Evolutionary conservation across 2,888 invertebrate species (phyloP).

Genomic region (Drosophila atripex): DNA sequence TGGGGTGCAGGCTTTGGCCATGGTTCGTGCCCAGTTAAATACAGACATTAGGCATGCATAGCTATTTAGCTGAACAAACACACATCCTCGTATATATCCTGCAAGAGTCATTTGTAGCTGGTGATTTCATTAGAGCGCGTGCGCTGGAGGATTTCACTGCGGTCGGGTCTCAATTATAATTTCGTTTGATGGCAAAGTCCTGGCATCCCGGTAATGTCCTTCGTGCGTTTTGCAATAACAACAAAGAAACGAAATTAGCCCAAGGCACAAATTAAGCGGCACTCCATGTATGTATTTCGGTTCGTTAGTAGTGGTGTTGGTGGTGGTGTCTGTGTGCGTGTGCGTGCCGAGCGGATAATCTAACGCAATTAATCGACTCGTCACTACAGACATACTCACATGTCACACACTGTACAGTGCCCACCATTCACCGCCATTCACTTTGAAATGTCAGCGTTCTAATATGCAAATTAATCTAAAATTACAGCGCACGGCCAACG

Average conservation of each 20-base stretch:
- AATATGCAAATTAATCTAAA: constrained; percentile 75
- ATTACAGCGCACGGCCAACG: constrained; percentile 55
- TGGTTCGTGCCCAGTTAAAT: constrained; percentile 67
- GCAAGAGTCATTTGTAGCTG: constrained; percentile 14
- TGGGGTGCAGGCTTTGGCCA: constrained; percentile 41
- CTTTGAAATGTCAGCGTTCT: constrained; percentile 50
- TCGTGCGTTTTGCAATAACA: constrained; percentile 68
- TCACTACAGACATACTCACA: constrained; percentile 67
- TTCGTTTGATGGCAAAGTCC: constrained; percentile 48
- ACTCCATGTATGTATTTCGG: constrained; percentile 4
- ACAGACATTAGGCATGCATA: constrained; percentile 74
- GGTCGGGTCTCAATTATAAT: constrained; percentile 71
- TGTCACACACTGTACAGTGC: constrained; percentile 42
- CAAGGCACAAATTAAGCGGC: constrained; percentile 63
- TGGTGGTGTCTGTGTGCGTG: constrained; percentile 15
- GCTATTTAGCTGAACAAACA: constrained; percentile 65
- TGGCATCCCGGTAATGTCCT: constrained; percentile 42
- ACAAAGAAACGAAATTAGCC: constrained; percentile 75
- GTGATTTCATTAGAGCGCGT: constrained; percentile 64
- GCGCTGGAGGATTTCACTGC: constrained; percentile 65
- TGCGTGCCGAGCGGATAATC: constrained; percentile 64
- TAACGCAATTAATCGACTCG: constrained; percentile 81
- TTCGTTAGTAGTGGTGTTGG: too few species aligned
- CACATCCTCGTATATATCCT: not conserved
- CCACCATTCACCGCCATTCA: constrained; percentile 11